These are phyloP conservation scores for Lobophora halterata DNA, from an alignment of 2,888 invertebrate species.

Conservation along the genomic window DNA sequence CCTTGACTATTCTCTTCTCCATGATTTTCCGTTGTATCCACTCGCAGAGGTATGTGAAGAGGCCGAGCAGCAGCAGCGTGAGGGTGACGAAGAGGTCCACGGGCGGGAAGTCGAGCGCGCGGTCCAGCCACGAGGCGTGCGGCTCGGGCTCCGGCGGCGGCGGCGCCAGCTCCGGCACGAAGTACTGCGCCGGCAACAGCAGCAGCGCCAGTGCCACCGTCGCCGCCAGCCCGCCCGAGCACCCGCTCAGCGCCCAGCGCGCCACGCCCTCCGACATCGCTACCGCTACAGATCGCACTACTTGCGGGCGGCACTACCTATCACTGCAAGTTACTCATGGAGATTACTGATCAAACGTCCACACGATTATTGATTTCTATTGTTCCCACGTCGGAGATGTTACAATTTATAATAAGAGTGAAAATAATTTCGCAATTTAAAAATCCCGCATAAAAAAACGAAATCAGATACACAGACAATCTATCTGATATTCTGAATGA, in stretches of 20 bases:
- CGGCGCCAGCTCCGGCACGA: constrained; percentile 49
- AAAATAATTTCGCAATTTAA: no score
- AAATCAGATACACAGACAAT: no score
- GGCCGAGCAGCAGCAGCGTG: constrained; percentile 43
- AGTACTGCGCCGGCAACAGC: constrained; percentile 59
- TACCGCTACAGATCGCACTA: no score
- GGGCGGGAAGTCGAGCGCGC: constrained; percentile 39
- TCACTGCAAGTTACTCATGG: no score
- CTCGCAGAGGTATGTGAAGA: constrained; percentile 54
- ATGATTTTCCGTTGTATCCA: constrained; percentile 67
- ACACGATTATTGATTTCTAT: no score
- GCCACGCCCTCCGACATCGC: constrained; percentile 23
- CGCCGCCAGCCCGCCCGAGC: constrained; percentile 52
- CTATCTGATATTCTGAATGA: no score
- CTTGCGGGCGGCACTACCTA: no score
- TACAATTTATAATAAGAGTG: no score
- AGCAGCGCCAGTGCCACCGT: constrained; percentile 53
- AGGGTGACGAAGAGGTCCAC: constrained; percentile 52
- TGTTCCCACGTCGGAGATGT: no score
- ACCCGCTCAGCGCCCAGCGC: constrained; percentile 55
- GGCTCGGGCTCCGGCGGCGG: constrained; percentile 17
- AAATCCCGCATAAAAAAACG: no score
- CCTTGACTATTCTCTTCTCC: constrained; percentile 64
- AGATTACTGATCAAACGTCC: no score
- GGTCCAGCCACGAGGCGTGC: constrained; percentile 9